Conservation (phyloP, 2,113 vertebrate genomes). For the Neolamprologus kungweensis region DNA sequence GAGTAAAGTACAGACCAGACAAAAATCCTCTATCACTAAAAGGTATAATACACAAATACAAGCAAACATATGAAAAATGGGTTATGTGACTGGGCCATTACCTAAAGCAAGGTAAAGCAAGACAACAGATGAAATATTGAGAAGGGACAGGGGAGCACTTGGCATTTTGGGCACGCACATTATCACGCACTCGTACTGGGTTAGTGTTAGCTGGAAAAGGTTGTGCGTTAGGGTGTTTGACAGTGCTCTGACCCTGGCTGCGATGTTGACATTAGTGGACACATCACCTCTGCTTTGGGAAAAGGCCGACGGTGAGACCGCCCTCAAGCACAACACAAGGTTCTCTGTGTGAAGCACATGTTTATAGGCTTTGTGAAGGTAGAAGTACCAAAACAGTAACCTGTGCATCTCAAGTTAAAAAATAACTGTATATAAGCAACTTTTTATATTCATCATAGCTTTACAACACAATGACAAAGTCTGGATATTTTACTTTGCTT, state of each 20-base stretch:
- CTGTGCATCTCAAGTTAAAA: neutral
- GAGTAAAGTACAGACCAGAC: neutral
- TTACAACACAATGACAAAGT: neutral
- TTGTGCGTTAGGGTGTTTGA: conserved; percentile 59
- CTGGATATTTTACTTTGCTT: neutral
- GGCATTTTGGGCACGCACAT: conserved; percentile 47
- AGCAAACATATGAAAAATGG: neutral
- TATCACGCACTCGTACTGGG: conserved; percentile 26
- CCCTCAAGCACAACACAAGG: conserved; percentile 29
- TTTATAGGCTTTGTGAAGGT: neutral
- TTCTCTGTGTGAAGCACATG: neutral
- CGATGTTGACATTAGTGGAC: conserved; percentile 56
- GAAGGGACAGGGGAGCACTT: conserved; percentile 17
- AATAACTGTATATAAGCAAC: neutral
- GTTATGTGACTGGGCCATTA: neutral
- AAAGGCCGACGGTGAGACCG: conserved; percentile 35
- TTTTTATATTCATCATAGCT: neutral
- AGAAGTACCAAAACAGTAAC: neutral
- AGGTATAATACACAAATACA: neutral
- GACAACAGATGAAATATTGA: neutral
- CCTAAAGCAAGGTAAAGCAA: neutral
- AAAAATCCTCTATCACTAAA: neutral
- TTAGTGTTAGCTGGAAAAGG: conserved; percentile 50
- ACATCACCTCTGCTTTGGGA: conserved; percentile 63
- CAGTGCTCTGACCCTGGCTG: conserved; percentile 40